phyloP scores from a whole-genome alignment of 2,113 vertebrate genomes.

The Myotis lucifugus region DNA sequence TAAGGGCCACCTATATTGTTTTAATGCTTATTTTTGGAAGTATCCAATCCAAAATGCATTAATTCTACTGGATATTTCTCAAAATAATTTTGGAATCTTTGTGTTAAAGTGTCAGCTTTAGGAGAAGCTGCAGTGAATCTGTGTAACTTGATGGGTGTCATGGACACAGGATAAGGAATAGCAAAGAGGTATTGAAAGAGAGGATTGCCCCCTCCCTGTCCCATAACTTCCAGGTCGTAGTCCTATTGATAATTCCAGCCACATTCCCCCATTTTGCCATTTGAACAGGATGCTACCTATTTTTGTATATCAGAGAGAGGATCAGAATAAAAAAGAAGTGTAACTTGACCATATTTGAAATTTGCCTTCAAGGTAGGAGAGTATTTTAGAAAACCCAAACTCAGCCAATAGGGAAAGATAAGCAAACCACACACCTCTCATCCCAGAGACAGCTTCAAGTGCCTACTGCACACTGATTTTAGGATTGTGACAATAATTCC shows the following conservation, averaged over 20 bases:
- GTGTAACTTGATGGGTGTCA: not conserved
- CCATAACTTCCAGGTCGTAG: not conserved
- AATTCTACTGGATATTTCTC: not conserved
- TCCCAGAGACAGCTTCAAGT: not conserved
- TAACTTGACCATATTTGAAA: not conserved
- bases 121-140: not conserved
- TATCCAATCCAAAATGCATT: not conserved
- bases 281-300: not conserved
- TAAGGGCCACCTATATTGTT: not conserved
- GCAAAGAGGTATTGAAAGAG: not conserved
- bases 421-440: not conserved
- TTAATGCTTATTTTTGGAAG: conserved; percentile 24
- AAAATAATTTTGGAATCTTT: conserved; percentile 7
- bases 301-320: not conserved
- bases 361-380: not conserved
- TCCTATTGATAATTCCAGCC: not conserved
- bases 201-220: not conserved
- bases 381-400: conserved; percentile 50
- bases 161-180: not conserved
- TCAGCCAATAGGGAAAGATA: not conserved
- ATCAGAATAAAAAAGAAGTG: not conserved
- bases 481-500: not conserved
- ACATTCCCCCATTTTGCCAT: not conserved
- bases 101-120: not conserved
- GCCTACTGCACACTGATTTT: not conserved